These are phyloP conservation scores for Mythimna albipuncta DNA, from an alignment of 2,888 invertebrate genomes.

Conservation along the genomic window DNA sequence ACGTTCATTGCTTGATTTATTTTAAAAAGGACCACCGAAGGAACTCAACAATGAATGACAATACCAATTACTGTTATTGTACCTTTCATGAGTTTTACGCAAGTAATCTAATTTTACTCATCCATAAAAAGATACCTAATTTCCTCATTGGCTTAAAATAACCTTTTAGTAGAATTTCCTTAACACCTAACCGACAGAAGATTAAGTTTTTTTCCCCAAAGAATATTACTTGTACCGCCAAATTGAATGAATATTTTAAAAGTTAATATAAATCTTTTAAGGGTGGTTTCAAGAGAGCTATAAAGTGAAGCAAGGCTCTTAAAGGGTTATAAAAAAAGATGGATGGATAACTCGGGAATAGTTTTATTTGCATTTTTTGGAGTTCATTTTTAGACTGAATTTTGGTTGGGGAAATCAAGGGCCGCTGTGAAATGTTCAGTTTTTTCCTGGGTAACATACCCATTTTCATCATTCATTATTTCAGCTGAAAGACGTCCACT, in stretches of 20 bases:
- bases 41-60: neutral
- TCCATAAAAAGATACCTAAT: neutral
- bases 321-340: conserved; percentile 50
- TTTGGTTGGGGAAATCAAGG: neutral
- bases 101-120: neutral
- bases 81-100: neutral
- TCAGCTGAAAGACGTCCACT: no score
- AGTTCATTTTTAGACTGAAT: conserved; percentile 9
- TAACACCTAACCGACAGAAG: conserved; percentile 8
- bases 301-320: conserved; percentile 50
- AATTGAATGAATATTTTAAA: conserved; percentile 61
- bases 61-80: neutral
- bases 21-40: neutral
- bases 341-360: conserved; percentile 35
- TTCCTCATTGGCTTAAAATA: neutral
- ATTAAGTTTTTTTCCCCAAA: conserved; percentile 26
- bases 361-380: conserved; percentile 38
- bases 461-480: no score
- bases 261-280: conserved; percentile 52
- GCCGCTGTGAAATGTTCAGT: no score
- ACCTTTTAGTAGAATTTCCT: conserved; percentile 33
- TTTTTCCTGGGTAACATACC: neutral
- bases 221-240: conserved; percentile 39
- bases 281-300: conserved; percentile 39
- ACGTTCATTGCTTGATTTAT: no score